Evolutionary conservation across 2,113 vertebrate genomes (phyloP).

Genomic region (Grallaria varia): DNA sequence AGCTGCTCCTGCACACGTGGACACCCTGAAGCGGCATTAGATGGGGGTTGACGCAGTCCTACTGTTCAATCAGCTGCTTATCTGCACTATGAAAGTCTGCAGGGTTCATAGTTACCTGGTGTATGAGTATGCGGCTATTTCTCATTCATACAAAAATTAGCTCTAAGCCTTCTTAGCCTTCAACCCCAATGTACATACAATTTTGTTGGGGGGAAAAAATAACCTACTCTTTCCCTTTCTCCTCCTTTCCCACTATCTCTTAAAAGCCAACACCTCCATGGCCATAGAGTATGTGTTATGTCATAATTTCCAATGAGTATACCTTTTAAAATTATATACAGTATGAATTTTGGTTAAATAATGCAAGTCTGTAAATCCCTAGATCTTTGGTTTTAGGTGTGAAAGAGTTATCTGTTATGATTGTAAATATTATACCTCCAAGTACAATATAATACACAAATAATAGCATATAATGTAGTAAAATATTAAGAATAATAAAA

Average conservation of each 20-base stretch:
- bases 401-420: neutral
- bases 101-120: neutral
- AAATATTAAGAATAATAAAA: neutral
- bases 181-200: accelerated
- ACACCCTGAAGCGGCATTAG: neutral
- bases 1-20: neutral
- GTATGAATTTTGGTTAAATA: neutral
- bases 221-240: neutral
- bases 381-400: neutral
- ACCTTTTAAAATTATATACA: neutral
- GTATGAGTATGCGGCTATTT: accelerated
- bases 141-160: neutral
- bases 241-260: neutral
- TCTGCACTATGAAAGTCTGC: neutral
- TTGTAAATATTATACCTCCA: neutral
- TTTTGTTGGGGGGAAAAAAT: neutral
- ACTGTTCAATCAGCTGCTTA: neutral
- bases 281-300: neutral
- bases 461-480: neutral
- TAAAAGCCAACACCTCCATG: neutral
- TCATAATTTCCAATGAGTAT: neutral
- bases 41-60: neutral
- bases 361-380: neutral
- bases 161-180: neutral
- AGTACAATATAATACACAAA: neutral